Evolutionary conservation across 2,113 vertebrate species (phyloP).

Genomic region (Chascanopsetta lugubris): DNA sequence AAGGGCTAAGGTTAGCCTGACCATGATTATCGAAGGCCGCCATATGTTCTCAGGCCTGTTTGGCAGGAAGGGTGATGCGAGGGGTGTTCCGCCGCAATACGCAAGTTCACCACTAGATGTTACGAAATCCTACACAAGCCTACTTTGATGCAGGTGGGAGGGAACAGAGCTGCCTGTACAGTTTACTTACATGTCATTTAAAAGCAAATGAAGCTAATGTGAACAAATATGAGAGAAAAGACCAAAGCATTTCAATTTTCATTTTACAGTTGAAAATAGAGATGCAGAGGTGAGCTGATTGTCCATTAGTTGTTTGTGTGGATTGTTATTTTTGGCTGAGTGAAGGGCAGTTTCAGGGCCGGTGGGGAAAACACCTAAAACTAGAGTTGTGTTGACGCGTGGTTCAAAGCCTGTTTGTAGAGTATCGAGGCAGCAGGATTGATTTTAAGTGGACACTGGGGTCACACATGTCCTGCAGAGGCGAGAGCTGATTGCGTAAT

Average conservation of each 20-base stretch:
- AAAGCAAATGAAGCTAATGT: slow-evolving; percentile 6
- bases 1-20: too few relatives aligned
- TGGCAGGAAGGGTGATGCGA: too few relatives aligned
- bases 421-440: not conserved
- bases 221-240: too few relatives aligned
- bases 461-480: not conserved
- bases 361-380: not conserved
- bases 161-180: too few relatives aligned
- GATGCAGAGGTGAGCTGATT: not conserved
- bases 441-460: not conserved
- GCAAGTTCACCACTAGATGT: too few relatives aligned
- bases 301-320: not conserved
- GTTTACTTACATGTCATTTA: too few relatives aligned
- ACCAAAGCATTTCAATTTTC: too few relatives aligned
- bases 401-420: not conserved
- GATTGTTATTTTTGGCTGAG: not conserved
- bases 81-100: too few relatives aligned
- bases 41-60: too few relatives aligned
- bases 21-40: too few relatives aligned
- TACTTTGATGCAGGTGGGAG: too few relatives aligned
- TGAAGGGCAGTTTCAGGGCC: not conserved
- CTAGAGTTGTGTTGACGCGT: not conserved
- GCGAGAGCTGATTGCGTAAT: not conserved
- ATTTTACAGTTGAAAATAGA: not conserved
- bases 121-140: too few relatives aligned